phyloP scores from a whole-genome alignment of 2,888 invertebrate species.

The Drosophila siamana region DNA sequence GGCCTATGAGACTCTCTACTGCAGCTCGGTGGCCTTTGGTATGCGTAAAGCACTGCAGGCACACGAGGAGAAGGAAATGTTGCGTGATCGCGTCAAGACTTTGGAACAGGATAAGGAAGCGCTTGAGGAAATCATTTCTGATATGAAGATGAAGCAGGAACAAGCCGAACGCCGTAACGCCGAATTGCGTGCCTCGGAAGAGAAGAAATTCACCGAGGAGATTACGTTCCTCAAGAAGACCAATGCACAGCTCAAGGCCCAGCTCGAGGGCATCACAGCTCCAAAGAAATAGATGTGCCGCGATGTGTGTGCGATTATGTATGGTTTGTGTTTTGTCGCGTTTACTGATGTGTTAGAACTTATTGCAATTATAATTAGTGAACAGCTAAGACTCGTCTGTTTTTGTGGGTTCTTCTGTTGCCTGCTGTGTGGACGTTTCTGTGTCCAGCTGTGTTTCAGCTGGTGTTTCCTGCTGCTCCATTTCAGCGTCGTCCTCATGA shows the following conservation, averaged over 20 bases:
- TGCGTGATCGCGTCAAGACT: conserved; percentile 90
- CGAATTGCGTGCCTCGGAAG: conserved; percentile 94
- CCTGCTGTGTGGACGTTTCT: neutral
- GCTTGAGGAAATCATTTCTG: conserved; percentile 86
- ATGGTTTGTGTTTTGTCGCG: conserved; percentile 38
- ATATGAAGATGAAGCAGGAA: conserved; percentile 91
- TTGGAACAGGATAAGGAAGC: conserved; percentile 86
- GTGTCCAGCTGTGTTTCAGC: conserved; percentile 18
- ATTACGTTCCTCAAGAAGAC: conserved; percentile 96
- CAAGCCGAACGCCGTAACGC: conserved; percentile 93
- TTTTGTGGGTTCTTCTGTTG: conserved; percentile 4
- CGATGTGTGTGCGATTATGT: conserved; percentile 17
- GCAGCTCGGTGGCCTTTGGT: conserved; percentile 98
- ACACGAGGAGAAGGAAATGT: conserved; percentile 90
- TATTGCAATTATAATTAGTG: conserved; percentile 54
- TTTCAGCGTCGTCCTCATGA: conserved; percentile 65
- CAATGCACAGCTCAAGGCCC: conserved; percentile 96
- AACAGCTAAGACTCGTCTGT: conserved; percentile 34
- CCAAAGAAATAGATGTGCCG: conserved; percentile 91
- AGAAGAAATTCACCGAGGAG: conserved; percentile 96
- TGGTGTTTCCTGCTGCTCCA: conserved; percentile 21
- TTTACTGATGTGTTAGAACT: conserved; percentile 54
- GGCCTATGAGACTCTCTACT: conserved; percentile 98
- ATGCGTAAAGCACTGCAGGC: conserved; percentile 98
- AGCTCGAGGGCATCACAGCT: conserved; percentile 97